Base-by-base conservation (phyloP, 2,888 invertebrate genomes). In the Microplitis manilae region DNA sequence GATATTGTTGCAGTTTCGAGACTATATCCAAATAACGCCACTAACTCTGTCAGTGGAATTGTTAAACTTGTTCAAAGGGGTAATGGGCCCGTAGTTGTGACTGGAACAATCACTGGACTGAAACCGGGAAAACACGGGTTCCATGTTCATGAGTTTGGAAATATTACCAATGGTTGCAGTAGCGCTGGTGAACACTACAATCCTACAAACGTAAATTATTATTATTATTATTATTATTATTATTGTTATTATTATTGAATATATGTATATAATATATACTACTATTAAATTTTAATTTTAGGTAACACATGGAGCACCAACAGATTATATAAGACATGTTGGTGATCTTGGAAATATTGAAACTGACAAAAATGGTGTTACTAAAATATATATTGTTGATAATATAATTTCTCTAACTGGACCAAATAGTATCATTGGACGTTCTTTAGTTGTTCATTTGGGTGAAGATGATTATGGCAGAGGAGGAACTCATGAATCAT, bases 311-410 rank as follows among this genome's bases (percentile, higher is more conserved):
- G 96, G 96, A 7, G 95, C 93, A 17, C 96, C 95, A 0, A 86
- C 90, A 1, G 94, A 94, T 83, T 88, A 90, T 4, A 91, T 92
- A 60, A 94, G 96, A 69, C 97, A 97, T 87, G 94, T 95, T 0
- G 97, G 97, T 2, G 97, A 97, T 89, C 91, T 97, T 73, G 97
- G 97, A 38, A 97, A 97, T 90, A 91, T 97, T 68, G 87, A 90
- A n/a, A 95, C 95, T 38, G 91, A 93, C 84, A 87, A 86, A 0
- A 85, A 90, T 39, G 93, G 93, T 6, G 87, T 91, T n/a, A 93
- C 94, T 0, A 89, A 87, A 8, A 87, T 96, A 40, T 91, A 93
- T 81, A 91, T 95, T 80, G 90, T 89, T 0, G 96, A 96, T 90
- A 87, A 87, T 5, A 80, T 92, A 68, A 93, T 96, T 80, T 91